Base-by-base conservation (phyloP, 2,888 invertebrate species). In the Folsomia candida region DNA sequence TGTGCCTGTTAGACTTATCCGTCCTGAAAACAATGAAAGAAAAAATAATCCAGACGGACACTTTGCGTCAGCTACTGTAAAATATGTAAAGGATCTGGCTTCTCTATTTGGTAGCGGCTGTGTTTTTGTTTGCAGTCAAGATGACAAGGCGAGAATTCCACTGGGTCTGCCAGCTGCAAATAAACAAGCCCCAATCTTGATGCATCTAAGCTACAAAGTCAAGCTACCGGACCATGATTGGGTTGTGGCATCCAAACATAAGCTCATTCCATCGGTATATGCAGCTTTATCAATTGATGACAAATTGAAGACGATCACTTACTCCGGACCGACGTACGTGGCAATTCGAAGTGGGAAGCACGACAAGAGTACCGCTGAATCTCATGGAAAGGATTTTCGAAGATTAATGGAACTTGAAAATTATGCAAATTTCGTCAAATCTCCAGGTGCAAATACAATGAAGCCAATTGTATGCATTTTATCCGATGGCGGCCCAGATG, bases 271-370 rank as follows among this genome's bases (percentile, higher is more conserved):
- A 1, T 80, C 80, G 20, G 81, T 82, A 1, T 82, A 82, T 78
- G 82, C 57, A 57, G 26, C 51, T 18, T 25, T 61, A 9, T 20
- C 3, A 11, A 20, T 24, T 37, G n/a, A n/a, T n/a, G n/a, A n/a
- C n/a, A 54, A 54, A 6, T 29, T 26, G 2, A 26, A 47, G 47
- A 54, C 54, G 25, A 82, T 83, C 47, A 63, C 79, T 29, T 83
- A 82, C 71, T 81, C 80, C 68, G 84, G 84, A 18, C 83, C 84
- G 65, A 84, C 83, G 66, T 83, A 82, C 77, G 79, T 84, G 57
- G 81, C 83, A 9, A 81, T 83, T 18, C 57, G 81, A 18, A 78
- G 78, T 67, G 81, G 79, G 2, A 82, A 81, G 69, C 81, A 82
- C 69, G 76, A 73, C 51, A 77, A 75, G 18, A 80, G 79, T 11